Conservation (phyloP, 2,797 vertebrate genomes). For the Ibycter americanus region DNA sequence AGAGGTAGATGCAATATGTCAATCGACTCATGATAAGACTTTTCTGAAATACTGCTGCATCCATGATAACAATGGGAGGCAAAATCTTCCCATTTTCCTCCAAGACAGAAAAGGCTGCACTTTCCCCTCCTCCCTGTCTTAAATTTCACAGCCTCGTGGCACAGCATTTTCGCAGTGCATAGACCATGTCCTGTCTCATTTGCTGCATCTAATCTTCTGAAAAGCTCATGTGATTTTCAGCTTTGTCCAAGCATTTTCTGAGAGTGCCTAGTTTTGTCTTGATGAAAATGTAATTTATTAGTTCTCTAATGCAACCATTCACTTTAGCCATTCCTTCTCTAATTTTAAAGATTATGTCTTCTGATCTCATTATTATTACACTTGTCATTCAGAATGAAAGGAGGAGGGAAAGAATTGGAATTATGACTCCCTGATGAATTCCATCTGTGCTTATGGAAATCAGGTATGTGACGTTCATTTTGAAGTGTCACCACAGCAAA, state of each 20-base stretch:
- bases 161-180: background rate
- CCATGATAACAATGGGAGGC: background rate
- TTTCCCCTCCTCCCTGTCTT: background rate
- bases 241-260: constrained; percentile 58
- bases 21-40: background rate
- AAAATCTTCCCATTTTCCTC: background rate
- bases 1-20: background rate
- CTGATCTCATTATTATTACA: constrained; percentile 62
- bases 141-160: background rate
- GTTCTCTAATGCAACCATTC: constrained; percentile 46
- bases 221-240: constrained; percentile 47
- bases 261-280: constrained; percentile 56
- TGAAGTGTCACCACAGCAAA: constrained; percentile 24
- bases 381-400: constrained; percentile 61
- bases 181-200: background rate
- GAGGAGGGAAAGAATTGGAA: constrained; percentile 49
- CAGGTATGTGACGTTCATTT: constrained; percentile 19
- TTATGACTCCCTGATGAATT: constrained; percentile 56
- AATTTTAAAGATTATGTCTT: constrained; percentile 65
- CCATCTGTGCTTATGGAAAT: constrained; percentile 51
- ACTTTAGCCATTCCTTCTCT: constrained; percentile 48
- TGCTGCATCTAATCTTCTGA: constrained; percentile 38
- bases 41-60: background rate
- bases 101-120: background rate
- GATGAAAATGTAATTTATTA: constrained; percentile 68